Evolutionary conservation across 2,888 invertebrate species (phyloP), one percentile per base, ranked within the genome.

Genomic region (Allacma fusca): DNA sequence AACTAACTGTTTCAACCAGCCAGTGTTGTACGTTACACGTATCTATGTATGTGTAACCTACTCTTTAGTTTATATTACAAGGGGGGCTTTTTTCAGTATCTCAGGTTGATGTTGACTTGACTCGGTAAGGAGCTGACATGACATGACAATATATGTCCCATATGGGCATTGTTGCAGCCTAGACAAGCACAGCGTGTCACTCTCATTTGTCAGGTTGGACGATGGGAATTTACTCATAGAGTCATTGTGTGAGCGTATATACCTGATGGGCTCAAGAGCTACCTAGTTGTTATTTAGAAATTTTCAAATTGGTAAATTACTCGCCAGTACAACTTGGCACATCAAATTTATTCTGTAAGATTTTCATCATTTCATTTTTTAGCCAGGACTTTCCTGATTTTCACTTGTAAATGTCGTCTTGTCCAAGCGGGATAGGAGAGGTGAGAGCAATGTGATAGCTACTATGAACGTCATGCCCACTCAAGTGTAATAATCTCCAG

Each of bases 81-180:
- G 50, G 50, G 50, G 16, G 19, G 34, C 9, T 34, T 50, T 50
- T 50, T 50, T 12, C 50, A 19, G 50, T 19, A 26, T 62, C 62
- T 62, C 24, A 62, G 59, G 73, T 43, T 70, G 70, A 50, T 50
- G 70, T 70, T 40, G 64, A 74, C 64, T 64, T 74, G 73, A 64
- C 73, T 74, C 73, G 40, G 64, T 59, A 69, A 78, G 78, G 69
- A 69, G 75, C 75, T 77, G 79, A 79, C 77, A 72, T 69, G 64
- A n/a, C 26, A 77, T 77, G 79, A 79, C 79, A 79, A 79, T 77
- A 77, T 69, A 74, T 77, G 79, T 71, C 69, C 77, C 24, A 59
- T 23, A 75, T 68, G 73, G 43, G 28, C 70, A 77, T 77, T 77
- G 77, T 77, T 69, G 69, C 50, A 74, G 74, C 68, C 79, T 77